These are phyloP conservation scores for Urophycis tenuis DNA, from an alignment of 2,797 vertebrate genomes.

Conservation along the genomic window DNA sequence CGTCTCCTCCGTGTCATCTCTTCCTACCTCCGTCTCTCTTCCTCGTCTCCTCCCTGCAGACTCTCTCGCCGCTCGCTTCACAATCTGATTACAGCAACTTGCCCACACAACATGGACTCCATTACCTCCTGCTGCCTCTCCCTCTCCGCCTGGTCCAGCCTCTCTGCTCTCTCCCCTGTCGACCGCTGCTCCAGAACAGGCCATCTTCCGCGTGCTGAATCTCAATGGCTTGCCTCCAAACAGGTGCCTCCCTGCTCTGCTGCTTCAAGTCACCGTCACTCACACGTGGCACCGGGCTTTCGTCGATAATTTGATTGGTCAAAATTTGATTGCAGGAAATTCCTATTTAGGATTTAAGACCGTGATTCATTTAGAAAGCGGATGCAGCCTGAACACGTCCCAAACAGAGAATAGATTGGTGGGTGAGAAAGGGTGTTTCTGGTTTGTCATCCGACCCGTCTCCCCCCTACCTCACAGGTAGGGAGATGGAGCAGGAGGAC, in stretches of 20 bases:
- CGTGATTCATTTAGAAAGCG: no score
- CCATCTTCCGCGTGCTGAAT: no score
- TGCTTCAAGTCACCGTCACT: background rate
- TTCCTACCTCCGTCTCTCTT: conserved; percentile 18
- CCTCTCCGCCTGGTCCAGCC: conserved; percentile 4
- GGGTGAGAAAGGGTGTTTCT: no score
- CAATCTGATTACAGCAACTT: conserved; percentile 43
- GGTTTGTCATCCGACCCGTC: no score
- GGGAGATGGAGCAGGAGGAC: background rate
- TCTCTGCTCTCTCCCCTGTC: conserved; percentile 10
- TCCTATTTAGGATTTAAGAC: no score
- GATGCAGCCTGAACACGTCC: no score
- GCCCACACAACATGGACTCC: conserved; percentile 58
- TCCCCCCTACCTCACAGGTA: background rate
- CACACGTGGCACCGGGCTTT: background rate
- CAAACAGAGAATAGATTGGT: no score
- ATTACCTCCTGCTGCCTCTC: conserved; percentile 44
- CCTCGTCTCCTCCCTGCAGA: conserved; percentile 11
- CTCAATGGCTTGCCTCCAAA: background rate
- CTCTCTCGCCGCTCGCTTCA: conserved; percentile 30
- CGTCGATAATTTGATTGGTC: no score
- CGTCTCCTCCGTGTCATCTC: conserved; percentile 21
- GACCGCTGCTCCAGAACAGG: no score
- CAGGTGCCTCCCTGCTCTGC: background rate
- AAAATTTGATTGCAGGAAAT: no score